Evolutionary conservation across 2,797 vertebrate genomes (phyloP).

Genomic region (Neostethus bicornis): DNA sequence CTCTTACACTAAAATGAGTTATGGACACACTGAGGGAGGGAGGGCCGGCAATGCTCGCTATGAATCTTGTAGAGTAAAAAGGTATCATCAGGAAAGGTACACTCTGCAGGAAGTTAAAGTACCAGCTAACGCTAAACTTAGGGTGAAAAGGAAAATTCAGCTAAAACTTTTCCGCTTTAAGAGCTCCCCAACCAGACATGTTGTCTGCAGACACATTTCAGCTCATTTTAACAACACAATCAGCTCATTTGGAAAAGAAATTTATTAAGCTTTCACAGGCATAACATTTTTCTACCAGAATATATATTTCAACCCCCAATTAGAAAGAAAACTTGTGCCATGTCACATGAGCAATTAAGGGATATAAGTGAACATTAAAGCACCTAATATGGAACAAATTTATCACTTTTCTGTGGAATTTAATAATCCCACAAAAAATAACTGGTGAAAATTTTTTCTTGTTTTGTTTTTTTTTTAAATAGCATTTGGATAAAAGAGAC

Average conservation of each 20-base stretch:
- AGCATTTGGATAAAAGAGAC: too few relatives aligned
- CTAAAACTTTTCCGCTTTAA: constrained; percentile 16
- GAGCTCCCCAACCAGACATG: not conserved
- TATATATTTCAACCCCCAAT: too few relatives aligned
- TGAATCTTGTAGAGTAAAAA: constrained; percentile 58
- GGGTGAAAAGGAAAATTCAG: constrained; percentile 26
- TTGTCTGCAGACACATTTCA: not conserved
- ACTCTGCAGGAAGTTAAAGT: constrained; percentile 41
- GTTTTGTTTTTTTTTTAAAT: too few relatives aligned
- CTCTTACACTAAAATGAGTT: constrained; percentile 89
- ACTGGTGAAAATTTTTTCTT: too few relatives aligned
- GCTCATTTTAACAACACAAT: not conserved
- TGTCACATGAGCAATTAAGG: too few relatives aligned
- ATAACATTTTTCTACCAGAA: too few relatives aligned
- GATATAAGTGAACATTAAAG: too few relatives aligned
- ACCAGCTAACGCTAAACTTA: constrained; percentile 32
- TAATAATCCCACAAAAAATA: too few relatives aligned
- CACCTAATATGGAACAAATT: too few relatives aligned
- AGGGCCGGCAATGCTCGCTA: constrained; percentile 43
- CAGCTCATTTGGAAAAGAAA: not conserved
- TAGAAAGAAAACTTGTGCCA: too few relatives aligned
- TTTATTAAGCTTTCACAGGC: too few relatives aligned
- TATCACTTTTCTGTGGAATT: too few relatives aligned
- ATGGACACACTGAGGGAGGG: constrained; percentile 73
- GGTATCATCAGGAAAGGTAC: constrained; percentile 48